Percentiles rank a stretch among this genome's conserved stretches.
Evolutionary conservation across 1,140 invertebrate genomes (phyloP).

Genomic region (Callitettix versicolor): DNA sequence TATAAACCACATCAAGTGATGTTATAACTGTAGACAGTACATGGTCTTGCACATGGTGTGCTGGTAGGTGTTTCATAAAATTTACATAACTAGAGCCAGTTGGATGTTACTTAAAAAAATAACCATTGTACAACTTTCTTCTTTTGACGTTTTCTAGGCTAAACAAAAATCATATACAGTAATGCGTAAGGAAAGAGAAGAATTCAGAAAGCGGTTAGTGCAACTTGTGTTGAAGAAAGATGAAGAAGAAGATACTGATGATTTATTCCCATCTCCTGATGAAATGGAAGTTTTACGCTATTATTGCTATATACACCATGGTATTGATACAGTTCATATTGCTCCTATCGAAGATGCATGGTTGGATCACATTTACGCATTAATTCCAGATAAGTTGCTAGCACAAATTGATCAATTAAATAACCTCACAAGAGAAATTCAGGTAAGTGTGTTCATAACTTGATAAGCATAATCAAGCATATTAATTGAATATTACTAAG

Average conservation of each 20-base stretch:
- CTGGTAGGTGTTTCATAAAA: no score
- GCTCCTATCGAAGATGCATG: conserved; percentile 53
- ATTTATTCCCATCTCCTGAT: conserved; percentile 39
- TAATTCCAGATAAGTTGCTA: conserved; percentile 37
- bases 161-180: conserved; percentile 38
- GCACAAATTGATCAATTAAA: conserved; percentile 38
- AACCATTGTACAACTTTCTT: no score
- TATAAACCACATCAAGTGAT: no score
- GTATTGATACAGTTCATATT: conserved; percentile 76
- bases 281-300: conserved; percentile 67
- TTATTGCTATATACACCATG: conserved; percentile 82
- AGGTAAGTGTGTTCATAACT: conserved; percentile 40
- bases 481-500: no score
- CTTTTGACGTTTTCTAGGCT: background rate
- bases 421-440: conserved; percentile 39
- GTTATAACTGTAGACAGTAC: no score
- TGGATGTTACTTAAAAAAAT: no score
- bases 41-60: no score
- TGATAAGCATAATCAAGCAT: no score
- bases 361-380: conserved; percentile 40
- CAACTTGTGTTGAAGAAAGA: conserved; percentile 43
- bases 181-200: conserved; percentile 62
- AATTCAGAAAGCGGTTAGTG: conserved; percentile 69
- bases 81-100: no score
- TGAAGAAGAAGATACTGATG: conserved; percentile 28